Base-by-base conservation (phyloP, 2,888 invertebrate species). In the Caenorhabditis sp. region DNA sequence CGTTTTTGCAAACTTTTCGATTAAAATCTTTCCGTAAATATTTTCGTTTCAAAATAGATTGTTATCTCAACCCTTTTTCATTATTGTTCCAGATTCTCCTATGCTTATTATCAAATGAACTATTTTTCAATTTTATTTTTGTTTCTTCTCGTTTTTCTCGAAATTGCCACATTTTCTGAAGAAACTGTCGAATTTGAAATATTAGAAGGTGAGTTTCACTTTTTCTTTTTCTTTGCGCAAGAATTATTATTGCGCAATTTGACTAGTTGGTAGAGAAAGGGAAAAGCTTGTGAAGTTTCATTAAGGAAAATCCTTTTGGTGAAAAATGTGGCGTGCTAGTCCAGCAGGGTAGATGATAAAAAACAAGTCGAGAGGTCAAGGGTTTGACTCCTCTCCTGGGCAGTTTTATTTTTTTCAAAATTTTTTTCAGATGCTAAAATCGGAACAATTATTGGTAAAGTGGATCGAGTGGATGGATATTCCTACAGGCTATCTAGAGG, bases 401-500 rank as follows among this genome's bases (percentile, higher is more conserved):
- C n/a, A n/a, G n/a, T n/a, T n/a, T n/a, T n/a, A n/a, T n/a, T n/a
- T n/a, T n/a, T n/a, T n/a, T n/a, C n/a, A n/a, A n/a, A n/a, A n/a
- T n/a, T 31, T 31, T 8, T 71, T 76, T 24, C 66, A 77, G 77
- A 75, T 66, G 74, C 69, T 1, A 55, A 58, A 10, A 57, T 66
- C 51, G 68, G 70, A 27, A 69, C 66, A 1, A 21, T 72, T 17
- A 72, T 77, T 26, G 77, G 71, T 0, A 27, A 31, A 6, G 17
- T 77, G n/a, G 53, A 57, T 0, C 27, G 63, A 23, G 19, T 36
- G 3, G n/a, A 50, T 36, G 72, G 63, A 1, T 60, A 37, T 54
- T 54, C 57, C 1, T 78, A 72, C 53, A 68, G 77, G n/a, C 31
- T 75, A n/a, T 75, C 72, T 4, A 69, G 75, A 24, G 67, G 65